These are phyloP conservation scores for Drosophila dives DNA, from an alignment of 2,888 invertebrate species.

Conservation along the genomic window DNA sequence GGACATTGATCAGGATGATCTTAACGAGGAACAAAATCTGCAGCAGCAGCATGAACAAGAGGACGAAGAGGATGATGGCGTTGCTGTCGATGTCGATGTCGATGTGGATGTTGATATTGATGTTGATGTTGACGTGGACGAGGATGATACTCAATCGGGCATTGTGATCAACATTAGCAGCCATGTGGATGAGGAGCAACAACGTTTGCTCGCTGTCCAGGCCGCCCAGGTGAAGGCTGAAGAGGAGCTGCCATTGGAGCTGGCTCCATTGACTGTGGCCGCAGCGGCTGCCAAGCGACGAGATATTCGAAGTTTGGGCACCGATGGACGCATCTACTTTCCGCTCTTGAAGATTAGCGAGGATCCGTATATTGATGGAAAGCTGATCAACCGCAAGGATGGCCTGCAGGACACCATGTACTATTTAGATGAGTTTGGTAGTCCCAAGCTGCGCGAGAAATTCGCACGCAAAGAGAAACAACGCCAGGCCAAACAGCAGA, in stretches of 20 bases:
- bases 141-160: slow-evolving; percentile 68
- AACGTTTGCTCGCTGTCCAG: slow-evolving; percentile 3
- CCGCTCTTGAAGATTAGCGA: slow-evolving; percentile 81
- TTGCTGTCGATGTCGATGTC: slow-evolving; percentile 27
- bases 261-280: slow-evolving; percentile 49
- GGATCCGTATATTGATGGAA: slow-evolving; percentile 82
- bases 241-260: slow-evolving; percentile 49
- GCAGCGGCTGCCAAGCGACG: slow-evolving; percentile 52
- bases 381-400: slow-evolving; percentile 84
- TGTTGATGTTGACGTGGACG: slow-evolving; percentile 37
- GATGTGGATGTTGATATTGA: slow-evolving; percentile 9
- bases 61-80: slow-evolving; percentile 49
- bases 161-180: slow-evolving; percentile 60
- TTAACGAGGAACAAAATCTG: slow-evolving; percentile 46
- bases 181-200: slow-evolving; percentile 23
- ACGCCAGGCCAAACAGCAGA: slow-evolving; percentile 78
- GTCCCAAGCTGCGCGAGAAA: slow-evolving; percentile 84
- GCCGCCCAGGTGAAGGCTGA: slow-evolving; percentile 45
- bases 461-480: slow-evolving; percentile 82
- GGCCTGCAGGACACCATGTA: slow-evolving; percentile 85
- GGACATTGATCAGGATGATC: slow-evolving; percentile 64
- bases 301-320: slow-evolving; percentile 66
- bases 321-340: slow-evolving; percentile 81
- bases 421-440: slow-evolving; percentile 84
- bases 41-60: slow-evolving; percentile 50